Conservation (phyloP, 2,113 vertebrate species). For the Silurus glanis region DNA sequence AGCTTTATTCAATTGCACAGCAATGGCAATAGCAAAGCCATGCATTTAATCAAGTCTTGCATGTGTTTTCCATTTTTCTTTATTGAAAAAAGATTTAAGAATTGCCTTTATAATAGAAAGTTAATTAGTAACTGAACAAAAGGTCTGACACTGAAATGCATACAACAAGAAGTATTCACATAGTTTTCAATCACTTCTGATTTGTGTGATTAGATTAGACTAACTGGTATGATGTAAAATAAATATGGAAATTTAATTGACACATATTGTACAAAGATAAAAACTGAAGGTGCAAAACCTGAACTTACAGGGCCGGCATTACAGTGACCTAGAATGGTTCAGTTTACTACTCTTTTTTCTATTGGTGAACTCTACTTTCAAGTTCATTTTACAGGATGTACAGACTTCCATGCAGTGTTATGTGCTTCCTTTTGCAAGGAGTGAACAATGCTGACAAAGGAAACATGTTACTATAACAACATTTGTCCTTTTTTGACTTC, state of each 20-base stretch:
- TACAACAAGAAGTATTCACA: background rate
- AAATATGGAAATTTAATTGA: background rate
- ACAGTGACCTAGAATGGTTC: background rate
- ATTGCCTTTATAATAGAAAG: background rate
- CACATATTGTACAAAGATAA: background rate
- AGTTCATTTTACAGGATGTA: constrained; percentile 5
- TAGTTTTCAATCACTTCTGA: background rate
- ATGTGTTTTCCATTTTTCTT: background rate
- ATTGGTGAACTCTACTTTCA: background rate
- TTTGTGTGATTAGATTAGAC: background rate
- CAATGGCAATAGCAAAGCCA: background rate
- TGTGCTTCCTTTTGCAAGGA: constrained; percentile 8
- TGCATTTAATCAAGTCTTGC: background rate
- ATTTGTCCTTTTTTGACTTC: constrained; percentile 5
- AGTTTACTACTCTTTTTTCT: background rate
- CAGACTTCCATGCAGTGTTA: background rate
- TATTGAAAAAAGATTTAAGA: constrained; percentile 17
- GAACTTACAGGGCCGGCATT: background rate
- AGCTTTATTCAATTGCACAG: constrained; percentile 16
- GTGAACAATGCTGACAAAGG: constrained; percentile 27
- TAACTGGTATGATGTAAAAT: background rate
- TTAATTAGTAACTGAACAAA: constrained; percentile 9
- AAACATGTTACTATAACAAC: constrained; percentile 22
- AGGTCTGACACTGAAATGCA: background rate
- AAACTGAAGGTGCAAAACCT: background rate